Percentiles rank a stretch among this genome's conserved stretches.
Evolutionary conservation across 2,888 invertebrate genomes (phyloP).

Genomic region (Idaea straminata): DNA sequence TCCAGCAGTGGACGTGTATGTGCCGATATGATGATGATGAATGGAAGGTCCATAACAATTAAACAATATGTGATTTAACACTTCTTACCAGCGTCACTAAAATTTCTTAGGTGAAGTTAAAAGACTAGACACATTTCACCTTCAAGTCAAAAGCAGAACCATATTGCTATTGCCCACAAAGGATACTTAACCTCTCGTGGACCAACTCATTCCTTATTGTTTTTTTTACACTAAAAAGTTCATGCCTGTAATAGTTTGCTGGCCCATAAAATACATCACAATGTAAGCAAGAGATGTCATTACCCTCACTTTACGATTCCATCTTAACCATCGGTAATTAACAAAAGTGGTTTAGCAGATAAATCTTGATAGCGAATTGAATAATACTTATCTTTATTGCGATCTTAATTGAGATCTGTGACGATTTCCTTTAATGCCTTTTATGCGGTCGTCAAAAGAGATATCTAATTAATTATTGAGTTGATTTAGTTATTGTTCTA

Average conservation of each 20-base stretch:
- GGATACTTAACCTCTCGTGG: too few relatives aligned
- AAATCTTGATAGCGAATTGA: slow-evolving; percentile 30
- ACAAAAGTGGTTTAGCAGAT: slow-evolving; percentile 4
- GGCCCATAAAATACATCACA: neutral
- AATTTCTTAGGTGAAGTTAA: too few relatives aligned
- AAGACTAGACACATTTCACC: too few relatives aligned
- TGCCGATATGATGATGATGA: too few relatives aligned
- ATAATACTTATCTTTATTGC: slow-evolving; percentile 36
- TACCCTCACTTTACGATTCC: neutral
- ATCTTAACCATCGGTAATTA: neutral
- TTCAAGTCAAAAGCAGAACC: too few relatives aligned
- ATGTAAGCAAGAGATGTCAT: neutral
- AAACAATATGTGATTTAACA: too few relatives aligned
- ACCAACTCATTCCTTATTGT: too few relatives aligned
- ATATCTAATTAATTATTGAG: neutral
- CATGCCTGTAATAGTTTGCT: neutral
- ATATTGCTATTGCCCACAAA: too few relatives aligned
- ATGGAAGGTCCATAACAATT: too few relatives aligned
- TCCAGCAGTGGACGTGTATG: too few relatives aligned
- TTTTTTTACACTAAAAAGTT: too few relatives aligned
- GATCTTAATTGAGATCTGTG: slow-evolving; percentile 39
- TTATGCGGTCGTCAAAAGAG: slow-evolving; percentile 4
- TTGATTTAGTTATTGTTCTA: neutral
- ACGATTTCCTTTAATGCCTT: slow-evolving; percentile 31
- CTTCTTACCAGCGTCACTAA: too few relatives aligned